Evolutionary conservation across 2,888 invertebrate species (phyloP), one percentile per base, ranked within the genome.

Genomic region (Thelaira solivaga): DNA sequence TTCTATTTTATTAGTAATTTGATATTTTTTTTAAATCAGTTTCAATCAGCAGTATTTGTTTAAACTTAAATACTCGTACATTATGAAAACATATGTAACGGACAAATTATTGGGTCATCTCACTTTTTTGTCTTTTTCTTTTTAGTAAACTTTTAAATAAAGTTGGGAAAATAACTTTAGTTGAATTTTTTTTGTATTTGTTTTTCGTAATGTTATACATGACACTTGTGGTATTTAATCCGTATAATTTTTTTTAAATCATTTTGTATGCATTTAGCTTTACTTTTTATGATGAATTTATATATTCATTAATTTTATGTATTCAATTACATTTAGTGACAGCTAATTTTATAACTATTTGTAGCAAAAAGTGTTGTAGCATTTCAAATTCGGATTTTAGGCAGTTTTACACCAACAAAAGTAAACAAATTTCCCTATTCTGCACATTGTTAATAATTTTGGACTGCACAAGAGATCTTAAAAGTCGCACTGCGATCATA

Each of bases 11-110:
- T 71, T 74, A 74, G 78, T 74, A 78, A 78, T 78, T 78, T 74
- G 78, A 78, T 78, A 78, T 74, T 78, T 78, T 68, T 78, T 69
- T n/a, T n/a, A n/a, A n/a, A n/a, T n/a, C 49, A 61, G 64, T 65
- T 71, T 65, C 74, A 74, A 78, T 74, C 74, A 74, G 69, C 74
- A 78, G 67, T 74, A 74, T 69, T 68, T 51, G 45, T 51, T 76
- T 53, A 13, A 20, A 26, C 34, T 34, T 55, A 31, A 62, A 57
- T 62, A 41, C 31, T 24, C 18, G 49, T 49, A 51, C 62, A 61
- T 39, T 51, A 49, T 34, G 45, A 34, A 43, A 47, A 64, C 41
- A 71, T 64, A 36, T 69, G 62, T 69, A 47, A 47, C 49, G 22
- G 2, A 11, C 49, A 72, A 64, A 51, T 49, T 80, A 68, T 64